Base-by-base conservation (phyloP, 1,140 invertebrate genomes). In the Zaprionus gabonicus region DNA sequence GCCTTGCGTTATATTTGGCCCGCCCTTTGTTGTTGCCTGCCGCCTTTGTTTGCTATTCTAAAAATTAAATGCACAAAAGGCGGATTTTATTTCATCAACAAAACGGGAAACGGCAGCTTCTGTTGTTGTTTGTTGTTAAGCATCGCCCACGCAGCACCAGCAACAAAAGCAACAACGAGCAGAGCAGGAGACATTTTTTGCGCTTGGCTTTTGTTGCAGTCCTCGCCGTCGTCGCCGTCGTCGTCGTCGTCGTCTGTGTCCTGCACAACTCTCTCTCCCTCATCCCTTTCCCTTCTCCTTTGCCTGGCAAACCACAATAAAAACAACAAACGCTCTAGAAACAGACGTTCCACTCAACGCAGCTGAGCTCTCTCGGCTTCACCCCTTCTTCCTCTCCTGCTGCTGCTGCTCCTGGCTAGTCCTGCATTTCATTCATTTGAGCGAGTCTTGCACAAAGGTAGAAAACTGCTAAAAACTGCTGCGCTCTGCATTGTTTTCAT, bases 31-130 rank as follows among this genome's bases (percentile, higher is more conserved):
- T 88, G 85, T 75, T 88, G 85, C 81, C 84, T 81, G 78, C 81
- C 81, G 85, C 84, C 84, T 79, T 88, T 88, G 84, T 88, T 82
- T 84, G 81, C n/a, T 67, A 85, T 90, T 85, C 82, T 83, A 91
- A 90, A 85, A 91, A 90, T 90, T 90, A 90, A 90, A 90, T 90
- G 86, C 85, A 90, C 85, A 90, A 90, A 90, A 91, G 85, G 86
- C 82, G 85, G 86, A 90, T 91, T 90, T 90, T 85, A 90, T 88
- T 88, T 87, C 84, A 87, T 87, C 84, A 87, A 87, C 84, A 88
- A 87, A 87, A 88, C 84, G 84, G 84, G 84, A 87, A 87, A 81
- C 84, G 79, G 84, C 81, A 88, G 84, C 84, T 88, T 87, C 84
- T 87, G 84, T 88, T 87, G 83, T 87, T 87, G 41, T 44, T 44